Base-by-base conservation (phyloP, 1,140 invertebrate genomes). In the Drosophila repleta region DNA sequence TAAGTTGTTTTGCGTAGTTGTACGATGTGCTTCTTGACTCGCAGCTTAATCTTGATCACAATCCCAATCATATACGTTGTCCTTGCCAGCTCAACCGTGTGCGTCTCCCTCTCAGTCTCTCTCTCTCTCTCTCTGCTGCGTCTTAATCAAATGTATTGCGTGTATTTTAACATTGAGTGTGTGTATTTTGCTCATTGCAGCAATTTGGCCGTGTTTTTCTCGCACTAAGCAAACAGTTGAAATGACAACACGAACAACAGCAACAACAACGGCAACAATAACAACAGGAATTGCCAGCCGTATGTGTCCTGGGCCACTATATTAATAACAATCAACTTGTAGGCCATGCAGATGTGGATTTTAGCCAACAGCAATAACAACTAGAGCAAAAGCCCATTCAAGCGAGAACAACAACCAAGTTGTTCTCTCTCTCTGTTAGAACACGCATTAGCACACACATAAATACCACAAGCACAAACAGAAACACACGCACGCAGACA, bases 251-350 rank as follows among this genome's bases (percentile, higher is more conserved):
- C 61, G 49, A 57, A 46, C 10, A 43, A 6, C 17, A 45, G 41
- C 24, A 52, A 51, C 56, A 53, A 37, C 39, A 53, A 48, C 24
- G 67, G 53, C 56, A 62, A 35, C 11, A 43, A 6, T 8, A 45
- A 52, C 35, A 52, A 51, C 56, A 53, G 21, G 26, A 52, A 26
- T 35, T 57, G 45, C 29, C 45, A 52, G 46, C 10, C 48, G 29
- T 56, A 35, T 65, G 41, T 35, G 17, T 57, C 10, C 45, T 24
- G 53, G 51, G 21, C 64, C 64, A 74, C 71, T 76, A 74, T 76
- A 76, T 74, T 76, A 76, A 76, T 76, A 74, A 76, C 74, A 76
- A 76, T 74, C 71, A 76, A 56, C 74, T 76, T 74, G 74, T 65
- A 64, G 71, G 58, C 57, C 57, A 69, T 74, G 57, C 49, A 74